Evolutionary conservation across 2,797 vertebrate species (phyloP).

Genomic region (Sitta carolinensis): DNA sequence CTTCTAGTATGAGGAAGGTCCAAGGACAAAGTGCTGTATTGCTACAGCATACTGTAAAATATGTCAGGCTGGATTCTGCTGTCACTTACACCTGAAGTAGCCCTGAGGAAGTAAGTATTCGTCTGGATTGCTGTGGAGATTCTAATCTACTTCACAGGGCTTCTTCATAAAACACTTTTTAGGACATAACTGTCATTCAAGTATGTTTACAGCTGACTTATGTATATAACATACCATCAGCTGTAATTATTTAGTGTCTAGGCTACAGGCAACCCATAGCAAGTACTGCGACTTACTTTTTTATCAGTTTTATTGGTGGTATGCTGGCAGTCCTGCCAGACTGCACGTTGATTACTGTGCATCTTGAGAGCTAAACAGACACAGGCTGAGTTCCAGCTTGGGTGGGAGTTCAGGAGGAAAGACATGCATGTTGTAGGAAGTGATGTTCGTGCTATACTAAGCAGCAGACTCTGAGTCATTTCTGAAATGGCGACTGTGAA

Average conservation of each 20-base stretch:
- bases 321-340: neutral
- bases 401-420: constrained; percentile 39
- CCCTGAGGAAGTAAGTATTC: neutral
- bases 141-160: neutral
- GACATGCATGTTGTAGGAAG: constrained; percentile 17
- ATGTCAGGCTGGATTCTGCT: neutral
- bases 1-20: neutral
- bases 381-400: neutral
- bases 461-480: constrained; percentile 42
- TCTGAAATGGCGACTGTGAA: neutral
- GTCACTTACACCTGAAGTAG: neutral
- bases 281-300: constrained; percentile 13
- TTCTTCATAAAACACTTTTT: neutral
- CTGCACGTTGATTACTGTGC: neutral
- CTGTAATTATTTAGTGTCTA: constrained; percentile 3
- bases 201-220: neutral
- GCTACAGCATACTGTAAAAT: neutral
- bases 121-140: neutral
- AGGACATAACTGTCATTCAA: neutral
- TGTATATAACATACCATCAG: neutral
- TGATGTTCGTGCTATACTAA: constrained; percentile 15
- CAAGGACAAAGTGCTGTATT: neutral
- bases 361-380: constrained; percentile 27
- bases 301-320: constrained; percentile 7
- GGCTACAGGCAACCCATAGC: neutral